Evolutionary conservation across 2,797 vertebrate species (phyloP).

Genomic region (Melanotaenia boesemani): DNA sequence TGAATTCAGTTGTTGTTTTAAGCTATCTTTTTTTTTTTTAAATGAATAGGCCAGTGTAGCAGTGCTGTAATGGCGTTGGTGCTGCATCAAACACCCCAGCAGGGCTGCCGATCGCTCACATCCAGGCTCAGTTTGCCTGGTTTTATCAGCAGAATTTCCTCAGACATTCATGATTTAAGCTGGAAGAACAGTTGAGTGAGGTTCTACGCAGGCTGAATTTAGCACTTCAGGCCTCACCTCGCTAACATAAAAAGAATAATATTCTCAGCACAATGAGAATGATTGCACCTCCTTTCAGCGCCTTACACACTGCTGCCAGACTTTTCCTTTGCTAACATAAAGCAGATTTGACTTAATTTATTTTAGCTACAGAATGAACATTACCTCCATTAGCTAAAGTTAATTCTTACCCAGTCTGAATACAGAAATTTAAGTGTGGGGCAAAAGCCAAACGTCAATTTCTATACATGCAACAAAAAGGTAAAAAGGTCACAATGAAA

Average conservation of each 20-base stretch:
- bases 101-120: conserved; percentile 14
- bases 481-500: neutral
- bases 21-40: neutral
- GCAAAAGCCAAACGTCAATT: neutral
- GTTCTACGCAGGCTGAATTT: conserved; percentile 37
- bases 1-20: neutral
- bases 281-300: conserved; percentile 12
- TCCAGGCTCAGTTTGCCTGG: neutral
- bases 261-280: conserved; percentile 15
- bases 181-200: conserved; percentile 19
- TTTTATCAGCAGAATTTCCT: conserved; percentile 24
- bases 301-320: conserved; percentile 17
- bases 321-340: conserved; percentile 21
- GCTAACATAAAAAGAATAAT: conserved; percentile 12
- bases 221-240: conserved; percentile 15
- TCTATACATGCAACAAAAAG: neutral
- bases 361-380: conserved; percentile 4
- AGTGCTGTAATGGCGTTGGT: too few species aligned
- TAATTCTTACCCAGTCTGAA: conserved; percentile 35
- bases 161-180: conserved; percentile 10
- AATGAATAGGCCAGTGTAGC: too few species aligned
- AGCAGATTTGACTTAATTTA: conserved; percentile 21
- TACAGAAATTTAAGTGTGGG: neutral
- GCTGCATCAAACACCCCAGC: neutral
- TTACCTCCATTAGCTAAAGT: conserved; percentile 36